A percentile compares a stretch with the other conserved stretches of the same genome.
These are phyloP conservation scores for Riparia riparia DNA, from an alignment of 2,113 vertebrate species.

Conservation along the genomic window DNA sequence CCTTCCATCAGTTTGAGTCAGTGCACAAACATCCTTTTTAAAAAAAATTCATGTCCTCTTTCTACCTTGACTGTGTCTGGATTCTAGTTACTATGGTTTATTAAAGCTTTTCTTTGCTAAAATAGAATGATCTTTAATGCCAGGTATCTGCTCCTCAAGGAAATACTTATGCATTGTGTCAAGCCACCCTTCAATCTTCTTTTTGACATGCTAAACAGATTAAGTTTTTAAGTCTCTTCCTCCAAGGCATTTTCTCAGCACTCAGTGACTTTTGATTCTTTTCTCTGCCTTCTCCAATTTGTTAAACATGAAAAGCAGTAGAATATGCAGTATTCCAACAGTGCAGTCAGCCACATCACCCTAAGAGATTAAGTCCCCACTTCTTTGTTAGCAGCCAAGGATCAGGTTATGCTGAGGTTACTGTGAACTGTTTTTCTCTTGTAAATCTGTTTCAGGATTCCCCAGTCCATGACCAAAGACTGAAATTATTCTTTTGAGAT, in stretches of 20 bases:
- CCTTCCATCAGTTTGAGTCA: neutral
- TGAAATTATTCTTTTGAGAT: neutral
- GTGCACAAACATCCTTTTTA: neutral
- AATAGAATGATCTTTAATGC: neutral
- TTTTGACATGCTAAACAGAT: slow-evolving; percentile 45
- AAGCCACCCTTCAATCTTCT: slow-evolving; percentile 34
- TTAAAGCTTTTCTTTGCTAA: slow-evolving; percentile 19
- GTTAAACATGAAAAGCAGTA: neutral
- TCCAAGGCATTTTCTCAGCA: slow-evolving; percentile 29
- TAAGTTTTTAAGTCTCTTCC: slow-evolving; percentile 17
- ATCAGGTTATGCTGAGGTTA: neutral
- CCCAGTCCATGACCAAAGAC: neutral
- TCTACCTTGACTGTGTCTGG: neutral
- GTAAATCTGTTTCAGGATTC: neutral
- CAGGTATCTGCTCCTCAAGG: neutral
- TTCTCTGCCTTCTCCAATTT: slow-evolving; percentile 1
- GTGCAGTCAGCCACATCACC: neutral
- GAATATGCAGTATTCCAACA: neutral
- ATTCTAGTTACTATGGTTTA: neutral
- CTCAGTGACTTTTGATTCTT: neutral
- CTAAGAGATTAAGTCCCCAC: neutral
- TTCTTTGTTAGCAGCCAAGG: neutral
- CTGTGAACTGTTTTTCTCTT: neutral
- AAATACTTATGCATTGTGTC: neutral
- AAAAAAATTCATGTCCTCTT: slow-evolving; percentile 4